Base-by-base conservation (phyloP, 1,140 invertebrate species). In the Megalonaias nervosa region DNA sequence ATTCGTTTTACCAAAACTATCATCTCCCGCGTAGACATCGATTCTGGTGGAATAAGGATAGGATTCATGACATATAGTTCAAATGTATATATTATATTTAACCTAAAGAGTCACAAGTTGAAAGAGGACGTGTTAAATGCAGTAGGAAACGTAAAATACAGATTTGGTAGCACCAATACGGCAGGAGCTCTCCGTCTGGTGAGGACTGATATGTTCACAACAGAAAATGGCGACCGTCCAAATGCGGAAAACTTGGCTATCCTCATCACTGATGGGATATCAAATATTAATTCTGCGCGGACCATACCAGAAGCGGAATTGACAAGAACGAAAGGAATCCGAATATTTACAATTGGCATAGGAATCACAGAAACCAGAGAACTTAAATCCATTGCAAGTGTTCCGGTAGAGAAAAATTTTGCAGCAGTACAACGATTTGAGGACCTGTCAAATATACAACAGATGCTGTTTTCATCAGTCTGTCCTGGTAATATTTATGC, bases 341-440 rank as follows among this genome's bases (percentile, higher is more conserved):
- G 57, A n/a, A 57, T 79, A 21, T 79, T 73, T 57, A 62, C 77
- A 66, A 71, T 79, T 60, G 77, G 72, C 11, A 86, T 85, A 74
- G 86, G 84, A 59, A 60, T 86, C 9, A 68, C 73, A 23, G 84
- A 85, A 59, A 81, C 74, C 57, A 78, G 64, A 58, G 83, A 86
- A 71, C 60, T 86, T 16, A 73, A 83, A 65, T 73, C 71, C 21
- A 84, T 86, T 26, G 81, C 83, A 5, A 78, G 76, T 16, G 1
- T n/a, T 58, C 85, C 83, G 15, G n/a, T 71, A 1, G 70, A 68
- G 1, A 74, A 82, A 16, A 78, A 86, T 61, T 74, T 72, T 15
- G 86, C 85, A 74, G 68, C 73, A 61, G 84, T 83, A 5, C 78
- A 83, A 31, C 76, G 80, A 23, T 88, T 87, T 77, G 80, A 82